Conservation (phyloP, 2,888 invertebrate genomes). For the Agonopterix heracliana region DNA sequence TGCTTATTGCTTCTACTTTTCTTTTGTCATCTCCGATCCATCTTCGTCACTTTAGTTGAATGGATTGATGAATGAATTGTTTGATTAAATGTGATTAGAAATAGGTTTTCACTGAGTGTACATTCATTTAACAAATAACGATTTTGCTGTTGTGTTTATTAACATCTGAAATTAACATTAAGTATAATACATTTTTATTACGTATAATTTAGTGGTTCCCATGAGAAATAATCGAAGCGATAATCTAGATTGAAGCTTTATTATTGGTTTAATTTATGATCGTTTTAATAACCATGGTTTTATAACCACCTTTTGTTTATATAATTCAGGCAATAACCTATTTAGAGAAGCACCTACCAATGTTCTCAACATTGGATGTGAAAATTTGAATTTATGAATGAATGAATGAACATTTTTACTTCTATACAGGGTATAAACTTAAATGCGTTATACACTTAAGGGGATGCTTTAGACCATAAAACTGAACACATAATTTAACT, state of each 20-base stretch:
- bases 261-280: neutral
- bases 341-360: too few species aligned
- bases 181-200: neutral
- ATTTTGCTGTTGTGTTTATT: constrained; percentile 2
- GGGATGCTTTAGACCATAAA: too few species aligned
- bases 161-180: neutral
- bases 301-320: neutral
- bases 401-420: too few species aligned
- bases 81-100: constrained; percentile 14
- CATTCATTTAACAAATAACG: constrained; percentile 3
- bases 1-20: constrained; percentile 64
- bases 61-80: constrained; percentile 32
- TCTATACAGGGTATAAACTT: too few species aligned
- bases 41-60: constrained; percentile 44
- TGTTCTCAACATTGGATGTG: too few species aligned
- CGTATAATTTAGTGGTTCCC: neutral
- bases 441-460: too few species aligned
- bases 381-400: too few species aligned
- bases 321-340: too few species aligned
- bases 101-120: neutral
- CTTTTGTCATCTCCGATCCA: constrained; percentile 51
- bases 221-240: constrained; percentile 1
- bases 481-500: too few species aligned
- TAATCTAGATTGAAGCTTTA: constrained; percentile 1
- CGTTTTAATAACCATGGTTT: neutral